These are phyloP conservation scores for Coendou prehensilis DNA, from an alignment of 2,797 vertebrate species.

Conservation along the genomic window DNA sequence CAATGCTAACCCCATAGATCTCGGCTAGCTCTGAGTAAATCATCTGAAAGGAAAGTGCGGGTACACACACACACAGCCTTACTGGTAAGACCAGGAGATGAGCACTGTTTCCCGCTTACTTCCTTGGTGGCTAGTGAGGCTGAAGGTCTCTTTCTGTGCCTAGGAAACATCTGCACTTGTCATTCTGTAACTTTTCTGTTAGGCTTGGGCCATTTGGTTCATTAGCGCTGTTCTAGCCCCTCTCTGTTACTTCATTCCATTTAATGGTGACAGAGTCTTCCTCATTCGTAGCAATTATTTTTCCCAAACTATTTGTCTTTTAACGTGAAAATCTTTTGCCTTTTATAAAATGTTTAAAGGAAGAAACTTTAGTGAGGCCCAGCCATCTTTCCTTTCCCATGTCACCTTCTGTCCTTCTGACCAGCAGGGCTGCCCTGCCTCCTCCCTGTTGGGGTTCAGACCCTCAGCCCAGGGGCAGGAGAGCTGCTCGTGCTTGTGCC, in stretches of 20 bases:
- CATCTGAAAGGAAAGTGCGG: neutral
- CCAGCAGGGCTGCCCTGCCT: neutral
- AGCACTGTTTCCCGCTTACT: accelerated
- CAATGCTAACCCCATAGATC: neutral
- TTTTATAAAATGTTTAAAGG: neutral
- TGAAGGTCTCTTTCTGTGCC: too few relatives aligned
- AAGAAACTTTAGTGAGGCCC: neutral
- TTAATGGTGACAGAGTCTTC: neutral
- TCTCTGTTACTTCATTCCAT: neutral
- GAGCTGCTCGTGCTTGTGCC: neutral
- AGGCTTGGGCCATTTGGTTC: neutral
- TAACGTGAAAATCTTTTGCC: neutral
- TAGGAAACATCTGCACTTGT: neutral
- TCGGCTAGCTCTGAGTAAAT: neutral
- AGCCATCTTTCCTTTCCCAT: neutral
- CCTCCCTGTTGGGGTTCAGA: neutral
- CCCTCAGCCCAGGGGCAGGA: neutral
- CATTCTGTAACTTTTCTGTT: neutral
- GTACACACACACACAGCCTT: too few relatives aligned
- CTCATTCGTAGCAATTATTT: neutral
- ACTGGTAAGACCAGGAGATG: neutral
- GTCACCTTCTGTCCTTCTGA: neutral
- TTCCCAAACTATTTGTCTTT: neutral
- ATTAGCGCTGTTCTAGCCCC: neutral
- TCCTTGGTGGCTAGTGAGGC: neutral